Conservation (phyloP, 2,797 vertebrate species). For the Pristis pectinata region DNA sequence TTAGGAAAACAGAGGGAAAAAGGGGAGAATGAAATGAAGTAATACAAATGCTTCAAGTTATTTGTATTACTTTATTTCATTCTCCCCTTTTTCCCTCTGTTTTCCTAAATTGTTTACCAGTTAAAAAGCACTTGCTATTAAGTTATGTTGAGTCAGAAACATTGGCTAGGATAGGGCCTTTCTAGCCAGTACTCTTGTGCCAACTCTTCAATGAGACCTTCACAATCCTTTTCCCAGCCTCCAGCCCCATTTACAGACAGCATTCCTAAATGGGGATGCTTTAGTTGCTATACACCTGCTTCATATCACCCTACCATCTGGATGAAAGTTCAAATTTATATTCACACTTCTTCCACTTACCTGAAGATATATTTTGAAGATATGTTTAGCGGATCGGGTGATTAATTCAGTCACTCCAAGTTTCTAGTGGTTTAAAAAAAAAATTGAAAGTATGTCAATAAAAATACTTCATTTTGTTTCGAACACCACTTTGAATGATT, state of each 20-base stretch:
- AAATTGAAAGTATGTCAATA: constrained; percentile 29
- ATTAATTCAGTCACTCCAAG: constrained; percentile 91
- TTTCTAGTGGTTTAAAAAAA: constrained; percentile 64
- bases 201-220: neutral
- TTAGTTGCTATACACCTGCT: too few species aligned
- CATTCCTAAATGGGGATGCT: neutral
- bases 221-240: too few species aligned
- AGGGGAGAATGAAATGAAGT: neutral
- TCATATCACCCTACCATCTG: too few species aligned
- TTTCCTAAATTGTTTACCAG: neutral
- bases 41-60: neutral
- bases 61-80: neutral
- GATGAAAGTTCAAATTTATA: neutral
- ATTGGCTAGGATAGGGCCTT: neutral
- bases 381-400: constrained; percentile 92
- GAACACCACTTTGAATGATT: neutral
- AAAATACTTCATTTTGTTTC: neutral
- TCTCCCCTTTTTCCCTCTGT: neutral
- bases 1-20: neutral
- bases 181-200: neutral
- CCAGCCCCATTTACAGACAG: neutral
- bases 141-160: neutral
- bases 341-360: constrained; percentile 52
- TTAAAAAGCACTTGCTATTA: neutral
- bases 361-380: constrained; percentile 98